Evolutionary conservation across 2,797 vertebrate species (phyloP).

Genomic region (Rhodeus uyekii): DNA sequence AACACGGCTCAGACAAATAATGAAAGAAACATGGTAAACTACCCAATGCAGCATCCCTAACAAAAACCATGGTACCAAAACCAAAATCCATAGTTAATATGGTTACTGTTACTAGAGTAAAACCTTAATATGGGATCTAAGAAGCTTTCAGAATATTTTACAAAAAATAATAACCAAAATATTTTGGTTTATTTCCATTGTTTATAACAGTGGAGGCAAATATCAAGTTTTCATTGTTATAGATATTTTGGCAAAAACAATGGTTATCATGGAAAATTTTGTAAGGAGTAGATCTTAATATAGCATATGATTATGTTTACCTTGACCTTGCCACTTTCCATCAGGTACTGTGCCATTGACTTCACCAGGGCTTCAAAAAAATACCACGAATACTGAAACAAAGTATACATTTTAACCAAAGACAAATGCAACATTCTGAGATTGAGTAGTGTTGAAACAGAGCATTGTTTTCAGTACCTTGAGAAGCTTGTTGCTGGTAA

Average conservation of each 20-base stretch:
- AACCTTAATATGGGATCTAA: neutral
- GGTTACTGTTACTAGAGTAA: neutral
- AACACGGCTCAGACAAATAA: neutral
- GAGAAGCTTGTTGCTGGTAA: constrained; percentile 96
- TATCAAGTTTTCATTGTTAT: neutral
- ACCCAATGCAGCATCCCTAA: neutral
- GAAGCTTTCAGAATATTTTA: neutral
- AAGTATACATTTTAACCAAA: constrained; percentile 27
- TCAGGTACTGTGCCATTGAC: constrained; percentile 97
- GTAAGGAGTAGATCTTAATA: neutral
- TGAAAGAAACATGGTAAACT: neutral
- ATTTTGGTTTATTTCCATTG: neutral
- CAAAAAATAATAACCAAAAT: too few relatives aligned
- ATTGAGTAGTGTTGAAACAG: neutral
- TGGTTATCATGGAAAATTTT: neutral
- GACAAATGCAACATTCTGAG: constrained; percentile 42
- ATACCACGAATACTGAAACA: constrained; percentile 96
- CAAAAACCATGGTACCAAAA: neutral
- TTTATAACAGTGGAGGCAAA: neutral
- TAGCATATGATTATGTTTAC: constrained; percentile 66
- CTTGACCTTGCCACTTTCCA: constrained; percentile 95
- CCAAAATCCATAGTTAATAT: neutral
- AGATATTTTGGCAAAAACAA: neutral
- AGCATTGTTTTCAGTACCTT: constrained; percentile 77
- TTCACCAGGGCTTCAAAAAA: constrained; percentile 98